phyloP scores from a whole-genome alignment of 35 echinoderm and acorn worm species.

The Holothuria glaberrima region DNA sequence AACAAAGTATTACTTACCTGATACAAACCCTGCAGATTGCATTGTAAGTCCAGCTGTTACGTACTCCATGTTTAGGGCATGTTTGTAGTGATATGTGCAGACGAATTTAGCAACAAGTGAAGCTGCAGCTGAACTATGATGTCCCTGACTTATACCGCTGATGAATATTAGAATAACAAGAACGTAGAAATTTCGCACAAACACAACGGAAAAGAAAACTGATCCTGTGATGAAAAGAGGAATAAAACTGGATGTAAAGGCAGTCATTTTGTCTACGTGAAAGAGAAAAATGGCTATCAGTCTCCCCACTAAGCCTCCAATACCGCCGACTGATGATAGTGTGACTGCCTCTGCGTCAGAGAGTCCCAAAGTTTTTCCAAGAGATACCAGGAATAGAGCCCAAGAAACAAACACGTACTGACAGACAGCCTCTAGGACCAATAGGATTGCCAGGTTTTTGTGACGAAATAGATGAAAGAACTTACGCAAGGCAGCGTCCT shows the following conservation, averaged over 20 bases:
- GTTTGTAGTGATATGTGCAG: background rate
- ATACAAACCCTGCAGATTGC: background rate
- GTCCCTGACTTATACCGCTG: background rate
- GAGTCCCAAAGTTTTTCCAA: background rate
- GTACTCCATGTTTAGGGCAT: background rate
- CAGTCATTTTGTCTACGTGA: background rate
- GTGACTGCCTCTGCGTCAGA: background rate
- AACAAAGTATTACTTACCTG: background rate
- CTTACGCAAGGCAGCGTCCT: no score
- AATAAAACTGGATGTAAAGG: background rate
- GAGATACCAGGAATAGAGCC: constrained; percentile 25
- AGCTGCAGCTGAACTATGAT: background rate
- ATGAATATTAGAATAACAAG: background rate
- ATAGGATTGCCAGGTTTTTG: no score
- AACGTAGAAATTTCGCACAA: background rate
- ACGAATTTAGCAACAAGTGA: background rate
- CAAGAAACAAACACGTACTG: background rate
- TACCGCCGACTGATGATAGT: background rate
- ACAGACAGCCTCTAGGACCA: background rate
- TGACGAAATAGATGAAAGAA: no score
- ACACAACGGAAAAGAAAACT: background rate
- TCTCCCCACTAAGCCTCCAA: background rate
- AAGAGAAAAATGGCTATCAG: background rate
- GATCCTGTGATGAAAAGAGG: background rate
- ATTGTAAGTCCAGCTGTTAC: background rate